phyloP scores from a whole-genome alignment of 1,140 invertebrate genomes.

The Caenorhabditis tropicalis region DNA sequence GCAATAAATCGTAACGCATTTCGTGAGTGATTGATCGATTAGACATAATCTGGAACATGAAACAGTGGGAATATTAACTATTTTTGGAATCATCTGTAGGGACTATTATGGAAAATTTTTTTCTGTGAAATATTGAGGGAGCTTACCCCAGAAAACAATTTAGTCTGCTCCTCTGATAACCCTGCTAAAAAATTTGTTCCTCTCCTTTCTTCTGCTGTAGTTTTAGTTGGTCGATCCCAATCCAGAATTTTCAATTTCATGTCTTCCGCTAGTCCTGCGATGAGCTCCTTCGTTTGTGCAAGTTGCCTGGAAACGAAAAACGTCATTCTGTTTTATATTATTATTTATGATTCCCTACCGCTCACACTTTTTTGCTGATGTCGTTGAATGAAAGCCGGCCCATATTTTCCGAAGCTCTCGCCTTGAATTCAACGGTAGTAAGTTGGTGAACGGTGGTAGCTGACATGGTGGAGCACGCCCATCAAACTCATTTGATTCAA shows the following conservation, averaged over 20 bases:
- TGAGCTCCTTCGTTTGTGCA: slow-evolving; percentile 15
- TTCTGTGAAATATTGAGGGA: too few species aligned
- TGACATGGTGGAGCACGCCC: background rate
- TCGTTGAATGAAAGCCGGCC: slow-evolving; percentile 12
- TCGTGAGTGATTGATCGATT: slow-evolving; percentile 8
- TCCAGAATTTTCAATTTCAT: slow-evolving; percentile 36
- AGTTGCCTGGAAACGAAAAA: slow-evolving; percentile 13
- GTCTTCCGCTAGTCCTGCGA: slow-evolving; percentile 12
- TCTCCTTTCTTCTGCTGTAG: background rate
- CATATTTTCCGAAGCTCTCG: background rate
- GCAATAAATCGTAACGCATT: background rate
- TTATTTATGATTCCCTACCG: too few species aligned
- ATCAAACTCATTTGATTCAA: background rate
- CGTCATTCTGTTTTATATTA: too few species aligned
- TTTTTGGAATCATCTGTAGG: too few species aligned
- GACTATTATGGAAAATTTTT: too few species aligned
- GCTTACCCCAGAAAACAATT: background rate
- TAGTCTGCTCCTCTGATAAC: background rate
- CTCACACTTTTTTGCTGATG: background rate
- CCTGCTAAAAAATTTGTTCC: slow-evolving; percentile 11
- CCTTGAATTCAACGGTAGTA: slow-evolving; percentile 3
- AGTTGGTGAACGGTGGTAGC: slow-evolving; percentile 5
- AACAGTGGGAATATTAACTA: too few species aligned
- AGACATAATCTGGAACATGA: background rate
- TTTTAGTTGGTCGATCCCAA: background rate